A percentile compares a stretch with the other conserved stretches of the same genome.
Conservation (phyloP, 2,797 vertebrate genomes). For the Limosa lapponica region DNA sequence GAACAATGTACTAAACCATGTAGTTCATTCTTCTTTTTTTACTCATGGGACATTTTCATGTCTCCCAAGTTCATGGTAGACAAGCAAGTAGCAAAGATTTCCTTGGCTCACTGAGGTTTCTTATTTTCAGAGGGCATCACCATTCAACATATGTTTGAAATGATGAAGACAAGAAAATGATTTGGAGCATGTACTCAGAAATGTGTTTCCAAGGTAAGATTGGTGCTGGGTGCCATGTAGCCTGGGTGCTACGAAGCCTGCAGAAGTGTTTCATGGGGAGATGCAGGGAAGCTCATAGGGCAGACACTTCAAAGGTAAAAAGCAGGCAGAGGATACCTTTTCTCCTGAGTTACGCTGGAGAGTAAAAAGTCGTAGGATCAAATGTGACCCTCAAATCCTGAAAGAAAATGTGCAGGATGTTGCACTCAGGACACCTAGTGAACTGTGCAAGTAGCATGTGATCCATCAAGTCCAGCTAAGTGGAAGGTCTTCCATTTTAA, state of each 20-base stretch:
- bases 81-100: not conserved
- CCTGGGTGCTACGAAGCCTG: not conserved
- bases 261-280: not conserved
- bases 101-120: not conserved
- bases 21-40: not conserved
- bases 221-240: too few relatives aligned
- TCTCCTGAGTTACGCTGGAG: not conserved
- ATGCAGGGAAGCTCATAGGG: not conserved
- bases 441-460: not conserved
- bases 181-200: not conserved
- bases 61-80: not conserved
- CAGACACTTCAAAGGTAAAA: not conserved
- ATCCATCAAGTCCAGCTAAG: not conserved
- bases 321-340: not conserved
- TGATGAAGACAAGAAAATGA: not conserved
- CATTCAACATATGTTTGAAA: not conserved
- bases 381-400: not conserved
- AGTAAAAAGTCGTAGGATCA: not conserved
- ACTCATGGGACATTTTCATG: not conserved
- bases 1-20: not conserved
- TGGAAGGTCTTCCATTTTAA: not conserved
- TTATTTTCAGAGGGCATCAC: not conserved
- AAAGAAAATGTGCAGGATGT: not conserved
- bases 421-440: not conserved
- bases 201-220: not conserved